A percentile compares a stretch with the other conserved stretches of the same genome.
Evolutionary conservation across 2,888 invertebrate genomes (phyloP).

Genomic region (Oscheius onirici): DNA sequence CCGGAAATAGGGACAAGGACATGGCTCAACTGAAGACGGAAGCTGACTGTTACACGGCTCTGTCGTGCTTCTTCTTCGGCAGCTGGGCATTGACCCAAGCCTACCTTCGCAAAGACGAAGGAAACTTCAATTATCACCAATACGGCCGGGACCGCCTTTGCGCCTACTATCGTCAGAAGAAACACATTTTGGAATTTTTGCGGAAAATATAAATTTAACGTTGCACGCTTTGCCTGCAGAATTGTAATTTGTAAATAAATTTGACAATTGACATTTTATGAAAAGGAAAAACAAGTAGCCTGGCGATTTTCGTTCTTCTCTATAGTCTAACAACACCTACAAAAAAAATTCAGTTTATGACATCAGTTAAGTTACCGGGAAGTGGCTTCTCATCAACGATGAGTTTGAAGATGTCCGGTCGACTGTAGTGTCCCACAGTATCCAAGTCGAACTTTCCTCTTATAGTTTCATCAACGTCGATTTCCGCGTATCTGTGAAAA

Average conservation of each 20-base stretch:
- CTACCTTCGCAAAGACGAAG: slow-evolving; percentile 41
- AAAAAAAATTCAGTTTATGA: too few relatives aligned
- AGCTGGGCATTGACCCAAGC: slow-evolving; percentile 56
- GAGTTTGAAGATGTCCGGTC: slow-evolving; percentile 55
- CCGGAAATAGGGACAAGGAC: slow-evolving; percentile 46
- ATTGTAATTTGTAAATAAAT: too few relatives aligned
- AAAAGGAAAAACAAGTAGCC: too few relatives aligned
- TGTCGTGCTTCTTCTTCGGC: slow-evolving; percentile 55
- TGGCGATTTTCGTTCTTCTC: too few relatives aligned
- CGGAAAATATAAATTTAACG: background rate
- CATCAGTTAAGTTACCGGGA: background rate
- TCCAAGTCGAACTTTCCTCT: slow-evolving; percentile 58
- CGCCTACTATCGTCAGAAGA: slow-evolving; percentile 52
- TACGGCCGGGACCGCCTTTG: slow-evolving; percentile 58
- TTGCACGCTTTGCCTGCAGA: too few relatives aligned
- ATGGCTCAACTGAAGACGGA: slow-evolving; percentile 43
- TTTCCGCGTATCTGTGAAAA: slow-evolving; percentile 36
- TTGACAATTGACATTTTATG: too few relatives aligned
- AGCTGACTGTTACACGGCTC: slow-evolving; percentile 52
- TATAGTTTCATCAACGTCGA: slow-evolving; percentile 43
- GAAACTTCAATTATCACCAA: slow-evolving; percentile 46
- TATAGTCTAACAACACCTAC: too few relatives aligned
- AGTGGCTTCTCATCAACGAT: slow-evolving; percentile 41
- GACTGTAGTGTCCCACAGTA: slow-evolving; percentile 54
- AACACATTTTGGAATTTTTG: slow-evolving; percentile 43